A percentile compares a stretch with the other conserved stretches of the same genome.
Conservation (phyloP, 2,113 vertebrate species). For the Gadus macrocephalus region DNA sequence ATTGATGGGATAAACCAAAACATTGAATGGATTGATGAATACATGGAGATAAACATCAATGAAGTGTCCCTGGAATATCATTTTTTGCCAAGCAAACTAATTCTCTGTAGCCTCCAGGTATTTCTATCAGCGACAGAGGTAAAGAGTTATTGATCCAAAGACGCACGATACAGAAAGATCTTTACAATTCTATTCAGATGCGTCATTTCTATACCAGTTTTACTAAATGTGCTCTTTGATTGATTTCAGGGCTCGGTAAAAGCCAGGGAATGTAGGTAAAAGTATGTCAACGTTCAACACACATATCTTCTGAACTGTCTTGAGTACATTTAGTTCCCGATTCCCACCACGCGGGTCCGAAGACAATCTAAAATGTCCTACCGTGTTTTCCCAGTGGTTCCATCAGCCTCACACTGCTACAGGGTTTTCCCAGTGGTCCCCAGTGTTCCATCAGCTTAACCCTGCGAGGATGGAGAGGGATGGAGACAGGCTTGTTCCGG, state of each 20-base stretch:
- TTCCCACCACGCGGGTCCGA: background rate
- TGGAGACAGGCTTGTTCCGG: background rate
- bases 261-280: background rate
- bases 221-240: conserved; percentile 29
- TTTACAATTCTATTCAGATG: background rate
- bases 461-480: background rate
- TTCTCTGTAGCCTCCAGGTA: no score
- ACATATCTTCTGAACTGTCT: no score
- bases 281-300: background rate
- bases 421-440: background rate
- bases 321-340: background rate
- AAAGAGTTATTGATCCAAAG: background rate
- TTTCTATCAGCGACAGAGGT: no score
- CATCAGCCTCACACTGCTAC: conserved; percentile 1
- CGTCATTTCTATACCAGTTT: conserved; percentile 6
- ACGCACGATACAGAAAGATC: background rate
- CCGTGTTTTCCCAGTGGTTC: background rate
- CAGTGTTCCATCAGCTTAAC: conserved; percentile 3
- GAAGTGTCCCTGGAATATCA: no score
- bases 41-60: no score
- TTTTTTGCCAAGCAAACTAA: no score
- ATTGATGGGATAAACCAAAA: no score
- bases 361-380: background rate
- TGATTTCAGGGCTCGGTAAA: conserved; percentile 10
- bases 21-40: no score